Conservation (phyloP, 2,797 vertebrate species). For the Mormyrus proboscirostris region DNA sequence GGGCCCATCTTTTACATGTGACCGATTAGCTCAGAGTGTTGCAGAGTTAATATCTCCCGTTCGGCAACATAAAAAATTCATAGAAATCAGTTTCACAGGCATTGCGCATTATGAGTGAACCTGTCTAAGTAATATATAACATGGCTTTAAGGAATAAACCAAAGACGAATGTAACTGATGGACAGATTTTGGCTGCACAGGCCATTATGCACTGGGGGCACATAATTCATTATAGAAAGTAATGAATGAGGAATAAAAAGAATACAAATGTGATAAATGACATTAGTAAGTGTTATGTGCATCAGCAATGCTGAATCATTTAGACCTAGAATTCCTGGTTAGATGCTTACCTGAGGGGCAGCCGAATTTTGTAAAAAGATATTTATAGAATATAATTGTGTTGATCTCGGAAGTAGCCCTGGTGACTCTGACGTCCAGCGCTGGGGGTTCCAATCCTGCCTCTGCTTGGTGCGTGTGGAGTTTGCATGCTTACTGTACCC, state of each 20-base stretch:
- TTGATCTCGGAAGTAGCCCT: not conserved
- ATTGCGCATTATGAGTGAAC: constrained; percentile 14
- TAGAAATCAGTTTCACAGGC: constrained; percentile 5
- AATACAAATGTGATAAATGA: not conserved
- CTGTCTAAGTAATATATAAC: constrained; percentile 11
- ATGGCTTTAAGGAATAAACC: not conserved
- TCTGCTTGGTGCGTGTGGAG: not conserved
- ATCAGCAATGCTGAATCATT: not conserved
- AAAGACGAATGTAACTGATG: not conserved
- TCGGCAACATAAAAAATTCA: constrained; percentile 11
- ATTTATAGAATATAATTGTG: not conserved
- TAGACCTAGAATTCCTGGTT: not conserved
- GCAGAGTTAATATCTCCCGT: constrained; percentile 7
- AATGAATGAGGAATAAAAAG: not conserved
- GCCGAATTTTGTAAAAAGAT: not conserved
- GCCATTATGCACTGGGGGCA: not conserved
- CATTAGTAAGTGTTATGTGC: not conserved
- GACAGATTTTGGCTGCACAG: not conserved
- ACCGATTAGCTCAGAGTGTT: not conserved
- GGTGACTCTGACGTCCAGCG: not conserved
- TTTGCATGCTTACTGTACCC: not conserved
- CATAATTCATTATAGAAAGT: not conserved
- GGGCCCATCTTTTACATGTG: not conserved
- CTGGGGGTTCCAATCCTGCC: not conserved
- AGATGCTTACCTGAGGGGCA: not conserved